Percentiles rank a stretch among this genome's conserved stretches.
These are phyloP conservation scores for Enteromius argenteus DNA, from an alignment of 2,797 vertebrate genomes.

Conservation along the genomic window DNA sequence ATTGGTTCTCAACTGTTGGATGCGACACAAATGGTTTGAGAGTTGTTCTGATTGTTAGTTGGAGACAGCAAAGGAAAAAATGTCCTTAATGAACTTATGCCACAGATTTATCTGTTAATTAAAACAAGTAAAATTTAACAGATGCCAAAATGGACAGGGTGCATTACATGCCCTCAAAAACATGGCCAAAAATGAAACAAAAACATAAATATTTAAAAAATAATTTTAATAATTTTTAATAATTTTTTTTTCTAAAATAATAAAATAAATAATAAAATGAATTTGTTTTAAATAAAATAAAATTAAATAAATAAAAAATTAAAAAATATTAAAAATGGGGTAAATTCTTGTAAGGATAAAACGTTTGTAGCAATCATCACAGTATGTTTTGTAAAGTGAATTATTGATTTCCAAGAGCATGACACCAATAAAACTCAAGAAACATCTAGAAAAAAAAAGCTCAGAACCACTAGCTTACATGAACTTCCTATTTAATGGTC, in stretches of 20 bases:
- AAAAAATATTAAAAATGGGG: background rate
- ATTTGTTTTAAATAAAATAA: background rate
- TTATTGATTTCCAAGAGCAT: background rate
- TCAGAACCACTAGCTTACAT: background rate
- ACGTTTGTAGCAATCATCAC: background rate
- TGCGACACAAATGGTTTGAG: background rate
- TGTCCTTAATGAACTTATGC: background rate
- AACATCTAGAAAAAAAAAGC: background rate
- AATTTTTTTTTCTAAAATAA: no score
- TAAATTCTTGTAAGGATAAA: background rate
- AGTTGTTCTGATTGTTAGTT: background rate
- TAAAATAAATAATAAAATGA: no score
- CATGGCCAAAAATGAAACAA: background rate
- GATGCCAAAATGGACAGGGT: background rate
- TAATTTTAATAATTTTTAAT: no score
- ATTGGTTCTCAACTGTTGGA: background rate
- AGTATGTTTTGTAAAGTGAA: background rate
- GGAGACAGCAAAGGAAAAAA: background rate
- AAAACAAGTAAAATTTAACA: background rate
- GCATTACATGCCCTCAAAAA: background rate
- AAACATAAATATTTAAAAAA: background rate
- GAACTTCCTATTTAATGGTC: conserved; percentile 10
- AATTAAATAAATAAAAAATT: no score
- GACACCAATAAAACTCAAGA: background rate
- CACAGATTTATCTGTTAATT: background rate